Evolutionary conservation across 2,797 vertebrate genomes (phyloP).

Genomic region (Macroramphosus scolopax): DNA sequence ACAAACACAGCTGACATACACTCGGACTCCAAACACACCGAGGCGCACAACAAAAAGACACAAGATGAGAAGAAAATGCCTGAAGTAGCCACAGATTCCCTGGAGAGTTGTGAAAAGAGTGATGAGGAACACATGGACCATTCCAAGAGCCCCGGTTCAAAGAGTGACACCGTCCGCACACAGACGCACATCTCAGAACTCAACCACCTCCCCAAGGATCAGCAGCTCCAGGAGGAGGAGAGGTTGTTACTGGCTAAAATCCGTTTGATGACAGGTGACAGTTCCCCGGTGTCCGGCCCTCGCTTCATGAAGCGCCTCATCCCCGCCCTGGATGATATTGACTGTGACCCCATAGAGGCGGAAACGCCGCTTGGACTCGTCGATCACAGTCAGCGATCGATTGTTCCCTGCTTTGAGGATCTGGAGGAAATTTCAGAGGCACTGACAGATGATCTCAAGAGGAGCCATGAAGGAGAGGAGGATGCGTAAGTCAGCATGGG

Average conservation of each 20-base stretch:
- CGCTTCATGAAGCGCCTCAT: conserved; percentile 66
- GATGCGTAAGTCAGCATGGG: conserved; percentile 72
- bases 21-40: too few species aligned
- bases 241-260: conserved; percentile 68
- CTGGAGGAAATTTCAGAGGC: conserved; percentile 48
- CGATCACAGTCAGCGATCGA: conserved; percentile 4
- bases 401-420: conserved; percentile 9
- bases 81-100: neutral
- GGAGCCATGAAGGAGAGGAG: conserved; percentile 27
- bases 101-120: conserved; percentile 11
- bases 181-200: neutral
- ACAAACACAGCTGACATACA: too few species aligned
- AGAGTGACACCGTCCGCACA: neutral
- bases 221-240: conserved; percentile 68
- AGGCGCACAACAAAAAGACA: neutral
- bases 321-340: conserved; percentile 58
- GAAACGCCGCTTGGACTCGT: conserved; percentile 6
- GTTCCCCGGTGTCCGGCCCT: conserved; percentile 33
- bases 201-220: conserved; percentile 30
- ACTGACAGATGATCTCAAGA: conserved; percentile 10
- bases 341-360: conserved; percentile 33
- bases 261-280: conserved; percentile 57
- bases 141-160: neutral
- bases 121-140: neutral
- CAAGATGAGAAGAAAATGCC: neutral